Base-by-base conservation (phyloP, 1,140 invertebrate species). In the Eumaeus atala region DNA sequence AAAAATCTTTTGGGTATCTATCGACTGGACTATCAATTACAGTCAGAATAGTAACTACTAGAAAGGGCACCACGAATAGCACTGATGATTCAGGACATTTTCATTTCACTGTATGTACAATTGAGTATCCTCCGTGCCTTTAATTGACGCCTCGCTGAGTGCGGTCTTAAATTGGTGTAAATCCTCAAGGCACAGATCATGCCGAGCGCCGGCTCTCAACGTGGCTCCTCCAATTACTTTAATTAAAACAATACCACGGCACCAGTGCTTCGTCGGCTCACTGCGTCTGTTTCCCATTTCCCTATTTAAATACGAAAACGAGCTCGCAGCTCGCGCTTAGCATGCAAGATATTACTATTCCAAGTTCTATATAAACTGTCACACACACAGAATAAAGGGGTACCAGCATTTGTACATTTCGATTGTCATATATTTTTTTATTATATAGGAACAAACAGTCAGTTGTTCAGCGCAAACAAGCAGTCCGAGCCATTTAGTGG, bases 301-400 rank as follows among this genome's bases (percentile, higher is more conserved):
- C 81, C 81, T 86, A 86, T 86, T 84, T 86, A 86, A 84, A 86
- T 84, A 86, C 79, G 81, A 81, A 77, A 85, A 84, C 79, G 76
- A 84, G 79, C 79, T 77, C 71, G 69, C 62, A 71, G 70, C 69
- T 74, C 67, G 63, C 74, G 75, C 63, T 85, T 76, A 81, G 65
- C 75, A 77, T 82, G 75, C 81, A 80, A 80, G 74, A 86, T 82
- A 71, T 83, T 83, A 57, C 76, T 70, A 67, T 70, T 74, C 68
- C 67, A 58, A 64, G 55, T 72, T 65, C 64, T 76, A 67, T 67
- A 67, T 51, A 54, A 64, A 65, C 66, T 63, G 54, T 53, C 62
- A 66, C 62, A 58, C 60, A 58, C 59, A 52, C 54, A 38, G 51
- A 56, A 53, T 53, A 49, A 47, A 51, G 36, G 18, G 48, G 14